These are phyloP conservation scores for Heptranchias perlo DNA, from an alignment of 2,113 vertebrate species.

Conservation along the genomic window DNA sequence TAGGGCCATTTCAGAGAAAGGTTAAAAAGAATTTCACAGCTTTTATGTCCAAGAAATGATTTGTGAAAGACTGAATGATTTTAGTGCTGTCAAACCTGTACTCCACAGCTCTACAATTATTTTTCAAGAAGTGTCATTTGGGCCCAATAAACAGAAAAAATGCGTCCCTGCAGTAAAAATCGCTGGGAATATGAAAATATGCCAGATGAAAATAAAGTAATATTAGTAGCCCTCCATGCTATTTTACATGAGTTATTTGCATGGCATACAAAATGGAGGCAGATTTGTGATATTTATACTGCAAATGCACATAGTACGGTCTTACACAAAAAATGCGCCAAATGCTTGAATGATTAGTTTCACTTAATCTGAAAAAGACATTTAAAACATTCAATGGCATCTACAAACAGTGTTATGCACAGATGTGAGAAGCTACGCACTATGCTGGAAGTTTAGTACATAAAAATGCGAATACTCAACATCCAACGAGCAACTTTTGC, in stretches of 20 bases:
- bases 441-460: not conserved
- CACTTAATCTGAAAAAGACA: slow-evolving; percentile 8
- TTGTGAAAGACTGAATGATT: not conserved
- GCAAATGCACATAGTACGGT: not conserved
- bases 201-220: slow-evolving; percentile 3
- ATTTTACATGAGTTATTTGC: not conserved
- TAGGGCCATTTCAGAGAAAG: not conserved
- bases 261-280: not conserved
- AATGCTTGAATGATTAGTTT: slow-evolving; percentile 10
- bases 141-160: not conserved
- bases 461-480: slow-evolving; percentile 1
- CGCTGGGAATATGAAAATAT: slow-evolving; percentile 1
- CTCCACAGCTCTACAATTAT: not conserved
- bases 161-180: not conserved
- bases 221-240: not conserved
- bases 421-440: not conserved
- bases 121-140: not conserved
- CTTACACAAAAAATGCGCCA: not conserved
- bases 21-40: not conserved
- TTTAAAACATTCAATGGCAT: not conserved
- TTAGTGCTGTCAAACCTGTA: not conserved
- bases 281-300: not conserved
- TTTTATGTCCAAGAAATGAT: not conserved
- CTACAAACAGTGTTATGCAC: not conserved
- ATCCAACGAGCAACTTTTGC: not conserved